Evolutionary conservation across 2,888 invertebrate species (phyloP).

Genomic region (Clivina fossor): DNA sequence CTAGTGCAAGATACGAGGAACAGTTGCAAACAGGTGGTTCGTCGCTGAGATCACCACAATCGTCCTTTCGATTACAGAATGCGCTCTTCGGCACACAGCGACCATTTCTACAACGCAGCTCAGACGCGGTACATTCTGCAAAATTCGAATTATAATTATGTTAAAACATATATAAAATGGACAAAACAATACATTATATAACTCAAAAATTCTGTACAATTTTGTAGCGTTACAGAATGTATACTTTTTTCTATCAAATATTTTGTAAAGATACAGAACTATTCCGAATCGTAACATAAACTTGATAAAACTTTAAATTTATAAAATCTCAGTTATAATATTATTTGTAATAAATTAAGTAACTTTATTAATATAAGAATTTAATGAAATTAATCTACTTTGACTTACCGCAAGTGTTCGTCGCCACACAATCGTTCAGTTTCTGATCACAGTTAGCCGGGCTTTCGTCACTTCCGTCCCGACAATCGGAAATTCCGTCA

Average conservation of each 20-base stretch:
- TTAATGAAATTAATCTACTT: neutral
- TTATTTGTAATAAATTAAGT: neutral
- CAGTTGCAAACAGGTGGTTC: slow-evolving; percentile 68
- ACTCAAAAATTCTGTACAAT: no score
- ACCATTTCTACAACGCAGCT: slow-evolving; percentile 68
- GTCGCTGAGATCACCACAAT: slow-evolving; percentile 74
- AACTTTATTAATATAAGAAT: neutral
- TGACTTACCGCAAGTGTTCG: slow-evolving; percentile 13
- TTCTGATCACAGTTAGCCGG: slow-evolving; percentile 51
- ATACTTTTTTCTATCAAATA: no score
- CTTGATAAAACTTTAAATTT: neutral
- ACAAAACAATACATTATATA: no score
- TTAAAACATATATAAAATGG: no score
- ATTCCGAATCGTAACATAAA: neutral
- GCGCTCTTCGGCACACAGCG: slow-evolving; percentile 68
- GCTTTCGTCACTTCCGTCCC: slow-evolving; percentile 69
- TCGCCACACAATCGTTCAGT: neutral
- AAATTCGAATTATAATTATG: no score
- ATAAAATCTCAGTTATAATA: neutral
- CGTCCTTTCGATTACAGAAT: slow-evolving; percentile 67
- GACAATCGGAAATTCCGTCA: slow-evolving; percentile 69
- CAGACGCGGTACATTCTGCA: slow-evolving; percentile 64
- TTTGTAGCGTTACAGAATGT: no score
- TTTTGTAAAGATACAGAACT: no score
- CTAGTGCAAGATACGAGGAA: slow-evolving; percentile 66